Evolutionary conservation across 2,888 invertebrate species (phyloP).

Genomic region (Amphipoea lucens): DNA sequence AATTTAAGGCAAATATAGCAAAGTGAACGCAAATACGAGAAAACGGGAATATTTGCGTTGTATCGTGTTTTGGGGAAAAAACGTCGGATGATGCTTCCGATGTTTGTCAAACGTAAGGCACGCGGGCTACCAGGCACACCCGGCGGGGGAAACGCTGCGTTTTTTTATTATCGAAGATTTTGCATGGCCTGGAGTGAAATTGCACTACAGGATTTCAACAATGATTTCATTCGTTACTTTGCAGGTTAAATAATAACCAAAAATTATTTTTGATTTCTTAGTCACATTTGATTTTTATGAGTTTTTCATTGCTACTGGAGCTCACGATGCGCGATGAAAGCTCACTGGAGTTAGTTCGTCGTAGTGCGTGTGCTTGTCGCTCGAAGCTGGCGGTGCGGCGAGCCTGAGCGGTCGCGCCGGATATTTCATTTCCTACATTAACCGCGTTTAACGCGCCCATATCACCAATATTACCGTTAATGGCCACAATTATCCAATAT

Average conservation of each 20-base stretch:
- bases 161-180: not conserved
- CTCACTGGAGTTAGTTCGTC: not conserved
- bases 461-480: constrained; percentile 67
- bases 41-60: constrained; percentile 79
- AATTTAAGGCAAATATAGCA: constrained; percentile 79
- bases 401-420: constrained; percentile 63
- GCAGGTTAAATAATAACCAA: not conserved
- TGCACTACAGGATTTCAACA: not conserved
- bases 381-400: not conserved
- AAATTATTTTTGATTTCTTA: not conserved
- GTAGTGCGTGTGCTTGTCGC: constrained; percentile 37
- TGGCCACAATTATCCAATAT: constrained; percentile 69
- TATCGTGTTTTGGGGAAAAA: constrained; percentile 73
- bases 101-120: constrained; percentile 64
- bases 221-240: not conserved
- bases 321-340: no score
- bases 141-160: constrained; percentile 28
- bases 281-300: not conserved
- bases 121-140: constrained; percentile 26
- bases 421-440: constrained; percentile 79
- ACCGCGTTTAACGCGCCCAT: constrained; percentile 63
- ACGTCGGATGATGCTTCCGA: constrained; percentile 64
- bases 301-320: not conserved
- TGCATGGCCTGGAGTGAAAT: not conserved
- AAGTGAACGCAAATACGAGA: constrained; percentile 85